Evolutionary conservation across 1,140 invertebrate species (phyloP).

Genomic region (Drosophila asahinai): DNA sequence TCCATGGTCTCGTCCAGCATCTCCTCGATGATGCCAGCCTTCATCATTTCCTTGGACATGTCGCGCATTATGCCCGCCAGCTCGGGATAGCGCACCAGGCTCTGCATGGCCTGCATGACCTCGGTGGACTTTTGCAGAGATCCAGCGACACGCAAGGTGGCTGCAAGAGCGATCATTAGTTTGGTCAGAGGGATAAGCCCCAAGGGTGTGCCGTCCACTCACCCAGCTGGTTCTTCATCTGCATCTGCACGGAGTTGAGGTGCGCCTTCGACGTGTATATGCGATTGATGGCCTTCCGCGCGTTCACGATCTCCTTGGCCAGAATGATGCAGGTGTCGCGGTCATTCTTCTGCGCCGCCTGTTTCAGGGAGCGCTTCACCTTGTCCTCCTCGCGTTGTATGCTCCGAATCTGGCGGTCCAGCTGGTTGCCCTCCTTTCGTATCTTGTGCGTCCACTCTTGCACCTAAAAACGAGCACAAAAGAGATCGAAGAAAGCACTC

Average conservation of each 20-base stretch:
- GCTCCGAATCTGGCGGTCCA: conserved; percentile 97
- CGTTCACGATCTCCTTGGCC: conserved; percentile 97
- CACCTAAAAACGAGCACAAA: conserved; percentile 88
- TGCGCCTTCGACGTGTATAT: conserved; percentile 99
- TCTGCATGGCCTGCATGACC: conserved; percentile 98
- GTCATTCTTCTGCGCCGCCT: conserved; percentile 98
- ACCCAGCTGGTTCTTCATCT: conserved; percentile 99
- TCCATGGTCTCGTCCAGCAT: conserved; percentile 99
- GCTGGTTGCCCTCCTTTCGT: conserved; percentile 95
- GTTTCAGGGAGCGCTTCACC: conserved; percentile 96
- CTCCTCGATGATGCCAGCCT: conserved; percentile 99
- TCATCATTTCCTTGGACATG: conserved; percentile 99
- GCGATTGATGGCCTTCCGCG: conserved; percentile 95
- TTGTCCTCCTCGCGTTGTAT: conserved; percentile 99
- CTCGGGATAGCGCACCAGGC: conserved; percentile 95
- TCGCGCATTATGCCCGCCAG: conserved; percentile 98
- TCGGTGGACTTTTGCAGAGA: conserved; percentile 96
- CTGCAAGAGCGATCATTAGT: conserved; percentile 83
- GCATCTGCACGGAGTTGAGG: conserved; percentile 97
- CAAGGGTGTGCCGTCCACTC: conserved; percentile 55
- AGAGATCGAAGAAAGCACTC: conserved; percentile 4
- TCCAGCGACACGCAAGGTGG: conserved; percentile 95
- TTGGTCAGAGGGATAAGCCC: neutral
- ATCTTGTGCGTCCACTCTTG: conserved; percentile 97
- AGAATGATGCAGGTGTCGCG: conserved; percentile 97